Base-by-base conservation (phyloP, 2,113 vertebrate genomes). In the Peromyscus polionotus region DNA sequence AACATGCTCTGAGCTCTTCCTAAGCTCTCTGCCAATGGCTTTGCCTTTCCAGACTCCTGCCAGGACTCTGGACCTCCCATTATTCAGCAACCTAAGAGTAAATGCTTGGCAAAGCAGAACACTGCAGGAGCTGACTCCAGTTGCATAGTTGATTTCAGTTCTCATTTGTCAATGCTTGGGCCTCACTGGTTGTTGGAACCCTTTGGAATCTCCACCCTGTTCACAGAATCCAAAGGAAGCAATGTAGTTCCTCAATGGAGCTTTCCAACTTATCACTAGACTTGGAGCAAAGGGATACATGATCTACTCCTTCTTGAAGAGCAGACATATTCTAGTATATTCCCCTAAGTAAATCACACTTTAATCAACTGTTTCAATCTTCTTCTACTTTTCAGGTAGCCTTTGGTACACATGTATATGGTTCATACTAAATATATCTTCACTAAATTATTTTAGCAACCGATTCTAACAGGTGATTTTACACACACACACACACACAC, bases 401-500 rank as follows among this genome's bases (percentile, higher is more conserved):
- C 68, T 96, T 96, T 88, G 51, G 70, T 67, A 77, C 17, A 17
- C 42, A 75, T 36, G 14, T 68, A 63, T 31, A 88, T 51, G 39
- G 33, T 65, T 51, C 54, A 89, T 85, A 73, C 91, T 93, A 96
- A 83, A 88, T 89, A 59, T 93, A 73, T 48, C 88, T 97, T 88
- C 48, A 75, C 13, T 3, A 5, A 81, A 89, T 68, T n/a, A 93
- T 73, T 51, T n/a, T 59, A 70, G 85, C 67, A 86, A 39, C 26
- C 31, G 51, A 54, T 73, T 33, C 8, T 39, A 86, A 86, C 2
- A 48, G 4, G 36, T 83, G 54, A 81, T 54, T 28, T 19, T 16
- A 51, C 3, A 51, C 76, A 79, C 19, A n/a, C 67, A 51, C 28
- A 5, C 31, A n/a, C 28, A 8, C 65, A 63, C 65, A 87, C 83